phyloP scores from a whole-genome alignment of 2,113 vertebrate species.

The Coptodon bakossiorum region DNA sequence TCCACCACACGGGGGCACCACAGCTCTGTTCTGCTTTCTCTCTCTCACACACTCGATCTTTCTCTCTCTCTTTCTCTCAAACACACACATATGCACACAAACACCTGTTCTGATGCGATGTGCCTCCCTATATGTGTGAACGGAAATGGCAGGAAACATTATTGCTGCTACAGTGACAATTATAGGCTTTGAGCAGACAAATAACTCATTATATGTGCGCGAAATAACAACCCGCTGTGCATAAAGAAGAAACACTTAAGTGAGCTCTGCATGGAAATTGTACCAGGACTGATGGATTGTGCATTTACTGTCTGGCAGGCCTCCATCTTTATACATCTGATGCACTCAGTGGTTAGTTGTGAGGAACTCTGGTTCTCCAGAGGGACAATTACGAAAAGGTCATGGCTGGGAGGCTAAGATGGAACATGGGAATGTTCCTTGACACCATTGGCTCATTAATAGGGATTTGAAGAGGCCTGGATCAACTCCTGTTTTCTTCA shows the following conservation, averaged over 20 bases:
- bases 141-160: neutral
- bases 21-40: conserved; percentile 36
- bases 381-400: neutral
- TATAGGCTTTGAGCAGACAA: neutral
- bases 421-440: neutral
- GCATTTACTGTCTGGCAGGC: neutral
- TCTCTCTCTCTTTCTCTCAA: neutral
- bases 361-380: neutral
- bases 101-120: neutral
- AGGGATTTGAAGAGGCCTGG: neutral
- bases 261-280: neutral
- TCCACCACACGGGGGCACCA: conserved; percentile 67
- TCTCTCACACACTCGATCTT: neutral
- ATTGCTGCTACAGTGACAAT: neutral
- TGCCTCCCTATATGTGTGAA: neutral
- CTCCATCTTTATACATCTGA: neutral
- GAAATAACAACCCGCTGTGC: neutral
- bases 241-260: neutral
- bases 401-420: neutral
- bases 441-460: neutral
- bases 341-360: neutral
- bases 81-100: neutral
- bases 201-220: neutral
- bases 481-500: neutral
- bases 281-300: neutral